These are phyloP conservation scores for Lithophane semibrunnea DNA, from an alignment of 2,888 invertebrate genomes.

Conservation along the genomic window DNA sequence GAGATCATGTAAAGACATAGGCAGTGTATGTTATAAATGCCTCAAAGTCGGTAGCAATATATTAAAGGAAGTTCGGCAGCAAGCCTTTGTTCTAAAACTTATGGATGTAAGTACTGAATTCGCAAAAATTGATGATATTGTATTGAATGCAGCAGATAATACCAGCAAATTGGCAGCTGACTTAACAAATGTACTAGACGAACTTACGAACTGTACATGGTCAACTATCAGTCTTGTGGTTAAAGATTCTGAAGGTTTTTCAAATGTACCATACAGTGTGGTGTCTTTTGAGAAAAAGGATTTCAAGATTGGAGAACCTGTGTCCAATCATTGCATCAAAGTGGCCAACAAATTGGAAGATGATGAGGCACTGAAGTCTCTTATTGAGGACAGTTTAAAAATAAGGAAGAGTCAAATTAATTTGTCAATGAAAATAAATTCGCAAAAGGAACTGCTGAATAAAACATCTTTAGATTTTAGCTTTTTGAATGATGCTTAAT, in stretches of 20 bases:
- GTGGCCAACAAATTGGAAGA: constrained; percentile 72
- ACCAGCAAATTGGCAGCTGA: constrained; percentile 79
- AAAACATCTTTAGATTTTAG: constrained; percentile 82
- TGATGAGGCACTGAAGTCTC: constrained; percentile 81
- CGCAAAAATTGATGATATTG: constrained; percentile 83
- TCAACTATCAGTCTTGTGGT: constrained; percentile 83
- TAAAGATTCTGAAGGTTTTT: constrained; percentile 79
- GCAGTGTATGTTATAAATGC: constrained; percentile 90
- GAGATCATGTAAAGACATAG: constrained; percentile 88
- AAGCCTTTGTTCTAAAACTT: constrained; percentile 84
- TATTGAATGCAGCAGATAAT: constrained; percentile 81
- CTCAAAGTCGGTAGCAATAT: constrained; percentile 89
- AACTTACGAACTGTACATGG: constrained; percentile 84
- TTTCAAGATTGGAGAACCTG: constrained; percentile 86
- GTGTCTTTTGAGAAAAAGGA: constrained; percentile 87
- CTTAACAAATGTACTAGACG: constrained; percentile 77
- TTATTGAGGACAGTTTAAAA: constrained; percentile 85
- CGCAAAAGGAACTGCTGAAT: constrained; percentile 79
- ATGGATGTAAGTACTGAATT: constrained; percentile 86
- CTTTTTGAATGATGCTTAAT: constrained; percentile 77
- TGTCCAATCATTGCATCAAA: constrained; percentile 80
- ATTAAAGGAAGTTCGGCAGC: constrained; percentile 84
- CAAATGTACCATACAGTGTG: constrained; percentile 85
- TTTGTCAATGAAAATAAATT: constrained; percentile 80
- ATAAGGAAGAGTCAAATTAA: constrained; percentile 79